These are phyloP conservation scores for Drosophila insularis DNA, from an alignment of 1,140 invertebrate species.

Conservation along the genomic window DNA sequence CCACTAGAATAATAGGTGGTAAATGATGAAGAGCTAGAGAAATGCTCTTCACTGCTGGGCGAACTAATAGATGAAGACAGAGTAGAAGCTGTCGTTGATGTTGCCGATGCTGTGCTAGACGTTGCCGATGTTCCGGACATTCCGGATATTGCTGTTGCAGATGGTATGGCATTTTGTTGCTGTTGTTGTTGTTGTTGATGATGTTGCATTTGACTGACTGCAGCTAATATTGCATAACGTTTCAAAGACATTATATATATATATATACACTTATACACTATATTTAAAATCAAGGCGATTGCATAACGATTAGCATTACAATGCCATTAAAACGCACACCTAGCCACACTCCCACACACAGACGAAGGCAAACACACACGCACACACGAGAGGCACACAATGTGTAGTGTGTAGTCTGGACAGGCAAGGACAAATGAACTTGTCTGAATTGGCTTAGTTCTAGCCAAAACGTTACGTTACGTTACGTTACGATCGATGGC, in stretches of 20 bases:
- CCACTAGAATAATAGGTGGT: slow-evolving; percentile 74
- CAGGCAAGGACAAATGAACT: slow-evolving; percentile 43
- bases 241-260: slow-evolving; percentile 69
- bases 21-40: slow-evolving; percentile 43
- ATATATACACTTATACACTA: slow-evolving; percentile 10
- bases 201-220: slow-evolving; percentile 50
- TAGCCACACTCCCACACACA: slow-evolving; percentile 6
- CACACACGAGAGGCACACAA: slow-evolving; percentile 13
- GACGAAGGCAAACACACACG: slow-evolving; percentile 12
- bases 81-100: slow-evolving; percentile 34
- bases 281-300: slow-evolving; percentile 51
- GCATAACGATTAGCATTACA: slow-evolving; percentile 68
- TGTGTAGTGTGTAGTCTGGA: slow-evolving; percentile 20
- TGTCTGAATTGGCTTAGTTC: not conserved
- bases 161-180: slow-evolving; percentile 28
- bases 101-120: slow-evolving; percentile 36
- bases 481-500: slow-evolving; percentile 62
- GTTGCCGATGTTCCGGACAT: slow-evolving; percentile 23
- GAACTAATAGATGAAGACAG: slow-evolving; percentile 21
- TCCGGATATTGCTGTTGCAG: slow-evolving; percentile 39
- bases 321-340: slow-evolving; percentile 53
- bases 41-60: slow-evolving; percentile 44
- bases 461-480: slow-evolving; percentile 1
- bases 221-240: slow-evolving; percentile 75
- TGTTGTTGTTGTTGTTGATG: not conserved